phyloP scores from a whole-genome alignment of 2,797 vertebrate genomes.

The Nyctibius grandis region DNA sequence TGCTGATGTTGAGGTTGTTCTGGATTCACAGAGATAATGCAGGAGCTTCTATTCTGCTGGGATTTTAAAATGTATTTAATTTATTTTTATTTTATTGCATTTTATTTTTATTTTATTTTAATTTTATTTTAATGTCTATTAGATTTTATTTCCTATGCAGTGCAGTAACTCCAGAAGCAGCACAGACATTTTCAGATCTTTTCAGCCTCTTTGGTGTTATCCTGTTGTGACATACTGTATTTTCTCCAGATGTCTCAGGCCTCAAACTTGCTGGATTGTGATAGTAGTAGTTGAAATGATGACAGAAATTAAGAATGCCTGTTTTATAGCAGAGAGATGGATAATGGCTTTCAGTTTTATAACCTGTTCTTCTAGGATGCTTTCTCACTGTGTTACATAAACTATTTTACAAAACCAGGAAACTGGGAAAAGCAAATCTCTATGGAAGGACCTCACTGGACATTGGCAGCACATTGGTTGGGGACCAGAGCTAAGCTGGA shows the following conservation, averaged over 20 bases:
- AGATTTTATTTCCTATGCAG: background rate
- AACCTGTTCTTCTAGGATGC: background rate
- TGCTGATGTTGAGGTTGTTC: background rate
- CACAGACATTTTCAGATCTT: background rate
- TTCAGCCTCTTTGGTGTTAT: background rate
- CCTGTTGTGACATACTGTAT: background rate
- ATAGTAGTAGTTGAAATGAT: background rate
- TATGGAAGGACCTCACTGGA: background rate
- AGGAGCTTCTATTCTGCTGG: background rate
- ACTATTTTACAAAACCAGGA: background rate
- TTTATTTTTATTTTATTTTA: background rate
- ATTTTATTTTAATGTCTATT: background rate
- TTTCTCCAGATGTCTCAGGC: background rate
- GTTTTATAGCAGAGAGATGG: background rate
- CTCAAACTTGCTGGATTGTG: background rate
- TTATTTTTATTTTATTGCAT: background rate
- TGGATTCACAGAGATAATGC: background rate
- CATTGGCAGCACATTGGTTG: fast-evolving
- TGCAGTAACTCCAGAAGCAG: background rate
- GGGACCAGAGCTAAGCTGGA: background rate
- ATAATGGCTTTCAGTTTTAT: background rate
- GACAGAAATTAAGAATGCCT: background rate
- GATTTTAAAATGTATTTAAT: background rate
- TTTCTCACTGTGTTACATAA: background rate
- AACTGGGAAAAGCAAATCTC: background rate